Evolutionary conservation across 2,888 invertebrate species (phyloP), one percentile per base, ranked within the genome.

Genomic region (Podotricha telesiphe): DNA sequence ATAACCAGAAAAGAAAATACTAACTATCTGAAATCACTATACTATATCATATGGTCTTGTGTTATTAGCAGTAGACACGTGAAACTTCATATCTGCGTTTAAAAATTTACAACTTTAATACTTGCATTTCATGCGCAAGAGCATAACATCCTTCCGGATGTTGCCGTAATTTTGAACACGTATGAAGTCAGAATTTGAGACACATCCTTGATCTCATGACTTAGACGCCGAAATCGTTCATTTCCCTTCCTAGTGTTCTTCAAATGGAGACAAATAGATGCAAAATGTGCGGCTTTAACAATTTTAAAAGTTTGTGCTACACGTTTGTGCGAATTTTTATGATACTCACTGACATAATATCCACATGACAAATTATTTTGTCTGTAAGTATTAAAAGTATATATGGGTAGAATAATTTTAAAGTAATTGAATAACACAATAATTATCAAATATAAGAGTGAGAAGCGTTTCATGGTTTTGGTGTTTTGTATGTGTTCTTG

Each of bases 201-300:
- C 62, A 61, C 65, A 62, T 62, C 72, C 68, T 66, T 51, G 48
- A 51, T 62, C 64, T 59, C 48, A 58, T 47, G 66, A 55, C 53
- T n/a, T 66, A 20, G 40, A 68, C 66, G 61, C 67, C 50, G 55
- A 70, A 73, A 73, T 71, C 59, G 64, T 62, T 65, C 64, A 68
- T 64, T 68, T 73, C 72, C 72, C 70, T 68, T 64, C 50, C 62
- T 62, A 8, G 55, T 56, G 68, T 50, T 48, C 67, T 53, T 65
- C 51, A 40, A 65, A 70, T 65, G 45, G 47, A 66, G 66, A 70
- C 59, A 59, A 69, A 65, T 67, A 67, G 40, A 48, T 40, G 47
- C 17, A 15, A 37, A 62, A 13, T 19, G 37, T 20, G 48, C 19
- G 48, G 37, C n/a, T 34, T 20, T 15, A n/a, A n/a, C n/a, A 34